A percentile compares a stretch with the other conserved stretches of the same genome.
Evolutionary conservation across 2,113 vertebrate species (phyloP).

Genomic region (Calyptomena viridis): DNA sequence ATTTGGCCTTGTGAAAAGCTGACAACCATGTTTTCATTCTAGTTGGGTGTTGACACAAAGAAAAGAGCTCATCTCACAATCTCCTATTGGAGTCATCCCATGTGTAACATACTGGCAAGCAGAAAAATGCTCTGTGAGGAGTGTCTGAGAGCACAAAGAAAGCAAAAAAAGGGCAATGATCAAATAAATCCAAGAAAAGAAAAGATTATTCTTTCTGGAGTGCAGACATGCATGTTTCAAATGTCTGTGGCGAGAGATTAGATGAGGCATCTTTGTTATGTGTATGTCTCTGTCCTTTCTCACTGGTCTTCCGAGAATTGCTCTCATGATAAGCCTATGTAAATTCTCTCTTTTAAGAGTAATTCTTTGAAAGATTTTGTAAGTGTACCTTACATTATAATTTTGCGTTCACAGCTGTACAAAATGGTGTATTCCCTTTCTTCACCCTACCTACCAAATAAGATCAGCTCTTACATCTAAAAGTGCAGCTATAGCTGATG

Average conservation of each 20-base stretch:
- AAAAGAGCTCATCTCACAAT: not conserved
- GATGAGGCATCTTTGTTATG: not conserved
- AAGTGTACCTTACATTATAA: not conserved
- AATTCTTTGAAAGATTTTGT: not conserved
- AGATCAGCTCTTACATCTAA: not conserved
- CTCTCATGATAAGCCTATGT: not conserved
- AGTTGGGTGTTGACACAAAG: not conserved
- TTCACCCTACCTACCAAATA: not conserved
- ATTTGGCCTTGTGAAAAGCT: constrained; percentile 17
- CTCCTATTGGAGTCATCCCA: not conserved
- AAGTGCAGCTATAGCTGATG: not conserved
- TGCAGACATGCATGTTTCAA: not conserved
- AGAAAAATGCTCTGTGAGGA: not conserved
- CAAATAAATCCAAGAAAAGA: not conserved
- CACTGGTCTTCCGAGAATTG: not conserved
- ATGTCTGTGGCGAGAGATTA: not conserved
- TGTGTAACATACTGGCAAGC: not conserved
- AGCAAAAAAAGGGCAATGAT: not conserved
- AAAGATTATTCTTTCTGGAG: not conserved
- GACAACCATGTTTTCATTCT: not conserved
- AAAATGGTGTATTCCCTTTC: not conserved
- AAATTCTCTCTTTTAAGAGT: not conserved
- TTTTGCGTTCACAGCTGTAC: not conserved
- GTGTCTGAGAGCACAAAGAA: not conserved
- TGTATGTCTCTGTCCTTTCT: not conserved